Evolutionary conservation across 1,140 invertebrate genomes (phyloP).

Genomic region (Ips nitidus): DNA sequence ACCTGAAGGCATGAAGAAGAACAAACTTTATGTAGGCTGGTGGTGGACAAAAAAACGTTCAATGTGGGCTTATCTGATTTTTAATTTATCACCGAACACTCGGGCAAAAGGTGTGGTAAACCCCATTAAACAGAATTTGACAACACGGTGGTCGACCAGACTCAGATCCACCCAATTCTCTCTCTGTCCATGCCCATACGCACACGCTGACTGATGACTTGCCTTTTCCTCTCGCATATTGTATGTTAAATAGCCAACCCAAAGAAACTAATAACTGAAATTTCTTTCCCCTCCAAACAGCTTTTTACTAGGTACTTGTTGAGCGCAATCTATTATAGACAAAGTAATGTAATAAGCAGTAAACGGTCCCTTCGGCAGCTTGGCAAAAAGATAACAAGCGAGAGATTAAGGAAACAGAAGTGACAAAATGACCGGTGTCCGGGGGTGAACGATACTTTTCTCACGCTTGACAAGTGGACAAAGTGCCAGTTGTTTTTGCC

Average conservation of each 20-base stretch:
- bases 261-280: background rate
- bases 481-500: slow-evolving; percentile 6
- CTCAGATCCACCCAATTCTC: slow-evolving; percentile 18
- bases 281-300: background rate
- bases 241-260: background rate
- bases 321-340: background rate
- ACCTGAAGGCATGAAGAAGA: too few relatives aligned
- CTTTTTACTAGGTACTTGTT: background rate
- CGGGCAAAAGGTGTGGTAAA: slow-evolving; percentile 23
- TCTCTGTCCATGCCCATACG: slow-evolving; percentile 8
- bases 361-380: slow-evolving; percentile 3
- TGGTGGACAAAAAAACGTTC: background rate
- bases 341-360: slow-evolving; percentile 7
- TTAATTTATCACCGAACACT: slow-evolving; percentile 22
- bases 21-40: too few relatives aligned
- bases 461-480: slow-evolving; percentile 20
- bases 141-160: slow-evolving; percentile 13
- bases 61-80: slow-evolving; percentile 27
- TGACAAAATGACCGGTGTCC: slow-evolving; percentile 26
- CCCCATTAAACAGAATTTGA: slow-evolving; percentile 28
- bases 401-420: slow-evolving; percentile 24
- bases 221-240: slow-evolving; percentile 5
- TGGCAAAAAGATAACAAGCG: slow-evolving; percentile 16
- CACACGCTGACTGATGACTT: background rate
- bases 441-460: slow-evolving; percentile 18